Evolutionary conservation across 53 echinoderm and acorn worm genomes (phyloP).

Genomic region (Mesocentrotus franciscanus): DNA sequence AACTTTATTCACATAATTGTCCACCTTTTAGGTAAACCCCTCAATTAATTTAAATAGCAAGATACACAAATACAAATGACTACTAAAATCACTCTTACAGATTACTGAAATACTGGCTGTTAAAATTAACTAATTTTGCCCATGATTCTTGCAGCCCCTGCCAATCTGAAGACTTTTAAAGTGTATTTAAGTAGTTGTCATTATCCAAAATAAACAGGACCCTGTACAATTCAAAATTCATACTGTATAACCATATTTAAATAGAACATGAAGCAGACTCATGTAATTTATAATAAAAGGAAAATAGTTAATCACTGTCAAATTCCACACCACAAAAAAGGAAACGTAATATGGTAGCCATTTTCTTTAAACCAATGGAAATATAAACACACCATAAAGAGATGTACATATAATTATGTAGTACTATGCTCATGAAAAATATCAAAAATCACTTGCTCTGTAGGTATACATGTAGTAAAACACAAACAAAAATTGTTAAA

Average conservation of each 20-base stretch:
- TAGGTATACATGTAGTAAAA: neutral
- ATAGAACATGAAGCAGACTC: neutral
- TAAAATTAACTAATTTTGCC: too few species aligned
- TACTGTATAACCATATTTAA: neutral
- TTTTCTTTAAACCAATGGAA: neutral
- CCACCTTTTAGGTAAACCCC: neutral
- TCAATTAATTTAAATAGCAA: neutral
- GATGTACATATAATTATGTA: neutral
- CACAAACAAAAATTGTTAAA: neutral
- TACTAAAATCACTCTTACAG: neutral
- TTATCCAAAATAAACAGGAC: neutral
- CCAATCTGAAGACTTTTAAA: too few species aligned
- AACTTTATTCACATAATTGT: neutral
- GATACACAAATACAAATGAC: neutral
- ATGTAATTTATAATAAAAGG: neutral
- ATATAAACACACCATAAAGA: neutral
- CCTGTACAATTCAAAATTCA: neutral
- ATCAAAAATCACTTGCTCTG: neutral
- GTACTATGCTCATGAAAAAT: neutral
- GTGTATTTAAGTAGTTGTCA: neutral
- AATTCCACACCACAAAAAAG: neutral
- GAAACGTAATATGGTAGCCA: neutral
- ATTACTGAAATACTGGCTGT: neutral
- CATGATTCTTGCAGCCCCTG: too few species aligned
- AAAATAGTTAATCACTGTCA: neutral